phyloP scores from a whole-genome alignment of 2,888 invertebrate species.

The Cheilosia vernalis region DNA sequence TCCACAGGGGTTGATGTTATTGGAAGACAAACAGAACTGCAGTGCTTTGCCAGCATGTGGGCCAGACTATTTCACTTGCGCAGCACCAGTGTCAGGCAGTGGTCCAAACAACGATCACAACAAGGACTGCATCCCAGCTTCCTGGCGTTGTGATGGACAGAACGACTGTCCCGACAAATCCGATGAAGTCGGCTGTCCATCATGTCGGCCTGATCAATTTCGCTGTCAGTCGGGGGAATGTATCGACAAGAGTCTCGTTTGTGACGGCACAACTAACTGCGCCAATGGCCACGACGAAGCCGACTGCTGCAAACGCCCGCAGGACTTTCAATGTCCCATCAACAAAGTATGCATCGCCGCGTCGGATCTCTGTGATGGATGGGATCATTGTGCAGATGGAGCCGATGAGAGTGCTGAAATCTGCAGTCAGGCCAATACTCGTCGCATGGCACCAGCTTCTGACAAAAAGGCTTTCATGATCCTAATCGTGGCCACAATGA shows the following conservation, averaged over 20 bases:
- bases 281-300: slow-evolving; percentile 88
- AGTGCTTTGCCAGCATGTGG: slow-evolving; percentile 88
- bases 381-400: slow-evolving; percentile 91
- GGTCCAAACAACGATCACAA: slow-evolving; percentile 82
- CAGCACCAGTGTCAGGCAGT: slow-evolving; percentile 82
- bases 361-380: slow-evolving; percentile 89
- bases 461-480: slow-evolving; percentile 85
- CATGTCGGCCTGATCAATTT: slow-evolving; percentile 89
- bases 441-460: slow-evolving; percentile 83
- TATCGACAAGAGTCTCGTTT: slow-evolving; percentile 86
- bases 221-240: slow-evolving; percentile 85
- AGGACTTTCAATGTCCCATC: slow-evolving; percentile 89
- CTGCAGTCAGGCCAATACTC: slow-evolving; percentile 84
- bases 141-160: slow-evolving; percentile 90
- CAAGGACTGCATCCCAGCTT: slow-evolving; percentile 88
- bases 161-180: slow-evolving; percentile 92
- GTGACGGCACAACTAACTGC: slow-evolving; percentile 88
- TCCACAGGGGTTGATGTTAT: slow-evolving; percentile 87
- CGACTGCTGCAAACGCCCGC: slow-evolving; percentile 86
- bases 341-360: slow-evolving; percentile 89
- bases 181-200: slow-evolving; percentile 90
- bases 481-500: slow-evolving; percentile 85
- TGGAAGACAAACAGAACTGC: slow-evolving; percentile 87
- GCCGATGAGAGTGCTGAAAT: slow-evolving; percentile 89
- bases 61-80: slow-evolving; percentile 89